Evolutionary conservation across 2,888 invertebrate species (phyloP).

Genomic region (Taphrorychus bicolor): DNA sequence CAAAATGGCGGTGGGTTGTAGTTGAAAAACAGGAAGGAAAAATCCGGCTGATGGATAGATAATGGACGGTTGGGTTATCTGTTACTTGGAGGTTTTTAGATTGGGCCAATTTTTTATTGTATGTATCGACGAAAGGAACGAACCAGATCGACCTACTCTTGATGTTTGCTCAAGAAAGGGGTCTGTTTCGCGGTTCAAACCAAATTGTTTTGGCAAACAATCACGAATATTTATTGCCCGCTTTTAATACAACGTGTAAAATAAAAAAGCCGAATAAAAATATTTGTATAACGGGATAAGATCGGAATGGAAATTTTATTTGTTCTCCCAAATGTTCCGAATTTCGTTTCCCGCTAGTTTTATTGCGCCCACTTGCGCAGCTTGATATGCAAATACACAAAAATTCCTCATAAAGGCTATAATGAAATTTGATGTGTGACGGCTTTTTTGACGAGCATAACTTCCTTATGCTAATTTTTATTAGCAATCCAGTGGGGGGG

Average conservation of each 20-base stretch:
- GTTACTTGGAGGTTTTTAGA: background rate
- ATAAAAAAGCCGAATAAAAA: slow-evolving; percentile 24
- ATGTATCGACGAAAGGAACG: no score
- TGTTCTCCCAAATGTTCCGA: slow-evolving; percentile 19
- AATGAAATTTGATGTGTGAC: slow-evolving; percentile 1
- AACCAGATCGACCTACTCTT: no score
- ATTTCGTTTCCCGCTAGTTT: slow-evolving; percentile 18
- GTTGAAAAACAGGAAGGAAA: slow-evolving; percentile 4
- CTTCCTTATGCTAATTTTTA: background rate
- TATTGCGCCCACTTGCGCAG: background rate
- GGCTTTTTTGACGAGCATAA: background rate
- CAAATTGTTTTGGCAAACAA: background rate
- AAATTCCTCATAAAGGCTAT: background rate
- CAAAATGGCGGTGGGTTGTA: slow-evolving; percentile 5
- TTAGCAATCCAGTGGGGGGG: background rate
- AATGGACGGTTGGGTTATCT: background rate
- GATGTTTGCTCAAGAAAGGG: background rate
- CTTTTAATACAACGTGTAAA: slow-evolving; percentile 16
- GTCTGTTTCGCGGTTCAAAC: background rate
- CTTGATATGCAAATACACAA: background rate
- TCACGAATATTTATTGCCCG: background rate
- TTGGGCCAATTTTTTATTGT: background rate
- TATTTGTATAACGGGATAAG: slow-evolving; percentile 28
- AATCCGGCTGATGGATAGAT: slow-evolving; percentile 6
- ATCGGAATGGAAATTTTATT: slow-evolving; percentile 26